Evolutionary conservation across 2,113 vertebrate genomes (phyloP).

Genomic region (Mirza zaza): DNA sequence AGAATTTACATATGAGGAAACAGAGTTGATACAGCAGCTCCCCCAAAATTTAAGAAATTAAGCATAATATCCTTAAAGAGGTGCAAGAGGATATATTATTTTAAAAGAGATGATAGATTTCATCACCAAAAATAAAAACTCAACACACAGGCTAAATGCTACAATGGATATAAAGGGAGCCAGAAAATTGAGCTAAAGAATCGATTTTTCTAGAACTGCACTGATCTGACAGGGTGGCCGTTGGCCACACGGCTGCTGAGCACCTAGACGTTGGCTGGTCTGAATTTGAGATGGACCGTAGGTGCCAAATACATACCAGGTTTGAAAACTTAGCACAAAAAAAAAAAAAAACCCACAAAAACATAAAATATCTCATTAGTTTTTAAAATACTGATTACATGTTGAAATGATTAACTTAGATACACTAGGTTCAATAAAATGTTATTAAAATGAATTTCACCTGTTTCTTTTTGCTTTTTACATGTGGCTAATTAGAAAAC

Average conservation of each 20-base stretch:
- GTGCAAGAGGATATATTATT: background rate
- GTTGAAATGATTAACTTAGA: background rate
- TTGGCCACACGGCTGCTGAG: background rate
- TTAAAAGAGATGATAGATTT: background rate
- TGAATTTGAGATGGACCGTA: background rate
- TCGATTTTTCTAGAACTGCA: background rate
- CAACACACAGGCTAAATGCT: background rate
- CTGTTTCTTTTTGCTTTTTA: background rate
- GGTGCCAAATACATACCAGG: background rate
- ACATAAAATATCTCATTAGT: background rate
- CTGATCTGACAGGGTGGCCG: accelerated
- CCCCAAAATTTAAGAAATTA: background rate
- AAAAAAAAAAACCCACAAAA: background rate
- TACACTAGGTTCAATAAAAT: background rate
- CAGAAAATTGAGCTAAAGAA: background rate
- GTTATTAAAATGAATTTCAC: background rate
- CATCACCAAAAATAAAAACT: background rate
- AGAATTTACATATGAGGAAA: background rate
- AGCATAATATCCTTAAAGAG: background rate
- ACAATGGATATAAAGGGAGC: background rate
- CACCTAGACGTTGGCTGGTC: background rate
- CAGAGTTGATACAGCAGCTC: background rate
- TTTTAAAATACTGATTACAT: background rate
- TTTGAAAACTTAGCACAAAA: background rate
- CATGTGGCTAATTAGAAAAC: background rate